Base-by-base conservation (phyloP, 2,797 vertebrate genomes). In the Smutsia gigantea region DNA sequence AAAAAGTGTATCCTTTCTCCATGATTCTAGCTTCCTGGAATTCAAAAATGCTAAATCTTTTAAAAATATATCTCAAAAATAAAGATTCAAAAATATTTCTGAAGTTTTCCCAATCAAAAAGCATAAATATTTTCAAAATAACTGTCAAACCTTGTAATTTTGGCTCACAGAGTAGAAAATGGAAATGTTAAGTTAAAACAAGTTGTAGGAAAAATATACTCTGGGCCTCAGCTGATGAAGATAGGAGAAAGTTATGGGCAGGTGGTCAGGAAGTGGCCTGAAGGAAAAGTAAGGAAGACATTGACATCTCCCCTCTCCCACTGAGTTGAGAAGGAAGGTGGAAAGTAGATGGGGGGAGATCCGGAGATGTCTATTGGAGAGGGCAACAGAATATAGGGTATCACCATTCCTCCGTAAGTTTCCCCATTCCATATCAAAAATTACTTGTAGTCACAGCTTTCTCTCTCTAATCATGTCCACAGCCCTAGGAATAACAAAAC, bases 81-180 rank as follows among this genome's bases (percentile, higher is more conserved):
- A 90, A 87, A 86, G 66, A 53, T 78, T 95, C 14, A 71, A 84
- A 90, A 61, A n/a, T 53, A 87, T 31, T 49, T 94, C 94, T 89
- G 31, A 84, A 77, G 23, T 92, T 61, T 86, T 59, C 31, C 64
- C 71, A 89, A 90, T 66, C 19, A 82, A 94, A 90, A 87, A 85
- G 23, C 71, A 83, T 92, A 74, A 86, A 95, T 91, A 91, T 64
- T 95, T 96, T 87, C 68, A 34, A 88, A 95, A 81, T 93, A 64
- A 85, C 31, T 37, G 11, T 69, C 77, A 92, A 84, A 51, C 6
- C 49, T 66, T 94, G 21, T 87, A 81, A 72, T 13, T 81, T 88
- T 77, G 39, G 5, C 31, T 90, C 68, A 55, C 53, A 90, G 81
- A 15, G 74, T 85, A 78, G 37, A 81, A 94, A 92, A 87, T 57